Conservation (phyloP, 2,888 invertebrate genomes). For the Clusia tigrina region DNA sequence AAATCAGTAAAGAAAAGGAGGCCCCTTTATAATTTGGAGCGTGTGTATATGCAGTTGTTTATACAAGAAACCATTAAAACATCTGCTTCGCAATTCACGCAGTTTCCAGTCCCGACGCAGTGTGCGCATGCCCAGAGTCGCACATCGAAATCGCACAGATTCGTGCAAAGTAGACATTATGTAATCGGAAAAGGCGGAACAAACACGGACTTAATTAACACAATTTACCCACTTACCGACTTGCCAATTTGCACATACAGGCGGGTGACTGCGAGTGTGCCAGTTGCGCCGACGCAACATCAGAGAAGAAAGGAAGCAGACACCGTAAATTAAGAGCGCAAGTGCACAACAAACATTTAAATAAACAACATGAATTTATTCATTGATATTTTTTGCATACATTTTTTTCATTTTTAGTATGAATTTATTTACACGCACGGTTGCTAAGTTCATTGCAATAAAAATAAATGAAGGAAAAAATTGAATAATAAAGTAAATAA, state of each 20-base stretch:
- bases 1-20: too few species aligned
- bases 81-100: too few species aligned
- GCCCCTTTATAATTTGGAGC: too few species aligned
- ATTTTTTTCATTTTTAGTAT: not conserved
- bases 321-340: not conserved
- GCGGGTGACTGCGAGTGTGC: not conserved
- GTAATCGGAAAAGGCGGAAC: conserved; percentile 30
- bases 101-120: too few species aligned
- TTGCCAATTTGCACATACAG: not conserved
- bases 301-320: not conserved
- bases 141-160: too few species aligned
- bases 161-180: not conserved
- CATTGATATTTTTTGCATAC: not conserved
- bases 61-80: too few species aligned
- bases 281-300: not conserved
- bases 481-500: not conserved
- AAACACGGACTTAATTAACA: conserved; percentile 43
- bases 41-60: too few species aligned
- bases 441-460: not conserved
- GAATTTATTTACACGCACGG: not conserved
- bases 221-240: conserved; percentile 23
- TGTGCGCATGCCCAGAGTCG: too few species aligned
- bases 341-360: conserved; percentile 3
- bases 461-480: not conserved
- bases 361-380: not conserved